Evolutionary conservation across 1,140 invertebrate genomes (phyloP).

Genomic region (Nebria ingens): DNA sequence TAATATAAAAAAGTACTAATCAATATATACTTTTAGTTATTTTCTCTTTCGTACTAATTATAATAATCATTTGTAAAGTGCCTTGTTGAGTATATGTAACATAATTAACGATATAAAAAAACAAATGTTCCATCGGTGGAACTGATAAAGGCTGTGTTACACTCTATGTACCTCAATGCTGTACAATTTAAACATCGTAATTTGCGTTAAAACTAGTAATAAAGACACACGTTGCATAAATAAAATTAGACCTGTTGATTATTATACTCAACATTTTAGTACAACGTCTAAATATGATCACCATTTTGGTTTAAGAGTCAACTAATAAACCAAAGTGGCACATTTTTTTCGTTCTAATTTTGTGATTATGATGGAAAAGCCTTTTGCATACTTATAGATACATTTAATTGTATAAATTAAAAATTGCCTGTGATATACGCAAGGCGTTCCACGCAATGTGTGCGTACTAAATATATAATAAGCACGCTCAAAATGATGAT

Average conservation of each 20-base stretch:
- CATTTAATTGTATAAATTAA: neutral
- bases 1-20: too few species aligned
- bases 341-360: too few species aligned
- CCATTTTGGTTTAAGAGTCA: too few species aligned
- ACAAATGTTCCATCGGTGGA: neutral
- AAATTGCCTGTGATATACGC: constrained; percentile 25
- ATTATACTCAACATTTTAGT: too few species aligned
- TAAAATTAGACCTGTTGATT: too few species aligned
- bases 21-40: too few species aligned
- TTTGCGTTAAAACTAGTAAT: too few species aligned
- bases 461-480: constrained; percentile 33
- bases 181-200: too few species aligned
- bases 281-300: too few species aligned
- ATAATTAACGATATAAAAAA: neutral
- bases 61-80: neutral
- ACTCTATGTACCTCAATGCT: constrained; percentile 2
- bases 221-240: too few species aligned
- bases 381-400: neutral
- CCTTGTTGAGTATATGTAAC: neutral
- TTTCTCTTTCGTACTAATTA: too few species aligned
- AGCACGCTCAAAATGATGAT: constrained; percentile 24
- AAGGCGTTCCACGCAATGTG: constrained; percentile 25
- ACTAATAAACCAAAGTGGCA: too few species aligned
- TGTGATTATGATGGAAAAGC: neutral
- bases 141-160: neutral